Percentiles rank a stretch among this genome's conserved stretches.
Conservation (phyloP, 2,888 invertebrate genomes). For the Coenonympha arcania region DNA sequence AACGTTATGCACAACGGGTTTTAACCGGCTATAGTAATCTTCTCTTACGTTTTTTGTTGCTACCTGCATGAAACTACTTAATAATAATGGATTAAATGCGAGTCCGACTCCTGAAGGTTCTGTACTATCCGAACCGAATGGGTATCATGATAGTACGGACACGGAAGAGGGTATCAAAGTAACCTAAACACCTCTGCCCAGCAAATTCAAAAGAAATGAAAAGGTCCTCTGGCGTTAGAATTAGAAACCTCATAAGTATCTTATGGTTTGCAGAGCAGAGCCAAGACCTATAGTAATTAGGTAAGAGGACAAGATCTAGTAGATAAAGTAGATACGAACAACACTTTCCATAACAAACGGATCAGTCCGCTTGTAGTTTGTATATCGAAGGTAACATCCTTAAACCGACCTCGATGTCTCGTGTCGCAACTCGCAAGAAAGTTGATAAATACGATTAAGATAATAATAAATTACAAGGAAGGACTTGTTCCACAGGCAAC, state of each 20-base stretch:
- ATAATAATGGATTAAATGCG: not conserved
- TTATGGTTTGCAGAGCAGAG: too few relatives aligned
- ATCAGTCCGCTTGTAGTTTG: not conserved
- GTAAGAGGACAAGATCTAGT: not conserved
- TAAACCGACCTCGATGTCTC: not conserved
- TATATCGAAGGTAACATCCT: not conserved
- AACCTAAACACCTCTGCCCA: too few relatives aligned
- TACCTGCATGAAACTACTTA: not conserved
- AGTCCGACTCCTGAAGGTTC: not conserved
- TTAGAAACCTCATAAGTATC: too few relatives aligned
- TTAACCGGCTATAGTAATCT: slow-evolving; percentile 6
- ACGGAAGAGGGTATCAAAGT: too few relatives aligned
- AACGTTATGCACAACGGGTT: slow-evolving; percentile 11
- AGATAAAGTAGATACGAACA: not conserved
- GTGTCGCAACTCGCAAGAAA: too few relatives aligned
- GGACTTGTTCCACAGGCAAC: not conserved
- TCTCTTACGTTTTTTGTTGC: not conserved
- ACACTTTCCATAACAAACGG: not conserved
- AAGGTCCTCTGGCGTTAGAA: too few relatives aligned
- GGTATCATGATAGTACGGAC: too few relatives aligned
- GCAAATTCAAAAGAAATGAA: too few relatives aligned
- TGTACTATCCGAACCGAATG: too few relatives aligned
- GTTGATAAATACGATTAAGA: not conserved
- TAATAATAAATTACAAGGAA: not conserved
- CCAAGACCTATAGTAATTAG: too few relatives aligned